A percentile compares a stretch with the other conserved stretches of the same genome.
Evolutionary conservation across 2,888 invertebrate species (phyloP).

Genomic region (Timandra comae): DNA sequence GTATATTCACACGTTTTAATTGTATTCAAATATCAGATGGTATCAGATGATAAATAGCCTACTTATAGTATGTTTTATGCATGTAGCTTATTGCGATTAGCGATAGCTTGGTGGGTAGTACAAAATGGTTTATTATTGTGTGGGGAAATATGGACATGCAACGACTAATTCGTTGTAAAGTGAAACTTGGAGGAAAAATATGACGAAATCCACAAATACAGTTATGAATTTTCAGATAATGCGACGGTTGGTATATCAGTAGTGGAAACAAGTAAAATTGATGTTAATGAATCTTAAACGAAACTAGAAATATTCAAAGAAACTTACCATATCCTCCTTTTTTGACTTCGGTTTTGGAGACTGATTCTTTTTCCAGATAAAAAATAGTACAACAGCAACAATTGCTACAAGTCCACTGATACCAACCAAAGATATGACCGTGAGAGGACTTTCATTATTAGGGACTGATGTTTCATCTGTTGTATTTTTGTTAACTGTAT

Average conservation of each 20-base stretch:
- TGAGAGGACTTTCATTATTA: conserved; percentile 74
- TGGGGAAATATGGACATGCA: too few relatives aligned
- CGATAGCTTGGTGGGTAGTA: too few relatives aligned
- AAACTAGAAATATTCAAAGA: neutral
- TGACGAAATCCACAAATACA: too few relatives aligned
- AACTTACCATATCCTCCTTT: conserved; percentile 84
- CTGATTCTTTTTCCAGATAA: conserved; percentile 84
- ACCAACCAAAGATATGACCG: conserved; percentile 83
- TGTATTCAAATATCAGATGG: too few relatives aligned
- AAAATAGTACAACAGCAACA: conserved; percentile 80
- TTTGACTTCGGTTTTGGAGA: conserved; percentile 76
- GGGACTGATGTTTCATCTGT: conserved; percentile 36
- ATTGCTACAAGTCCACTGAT: conserved; percentile 82
- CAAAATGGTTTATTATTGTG: too few relatives aligned
- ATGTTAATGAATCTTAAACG: neutral
- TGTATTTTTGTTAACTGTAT: conserved; percentile 25
- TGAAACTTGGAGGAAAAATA: too few relatives aligned
- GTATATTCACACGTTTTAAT: too few relatives aligned
- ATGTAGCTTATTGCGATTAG: too few relatives aligned
- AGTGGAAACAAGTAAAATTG: too few relatives aligned
- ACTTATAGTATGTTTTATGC: too few relatives aligned
- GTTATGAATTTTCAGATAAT: neutral
- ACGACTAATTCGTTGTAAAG: too few relatives aligned
- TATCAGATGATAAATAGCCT: too few relatives aligned
- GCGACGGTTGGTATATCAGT: neutral